Percentiles rank a stretch among this genome's conserved stretches.
Conservation (phyloP, 1,140 invertebrate species). For the Drosophila kurseongensis region DNA sequence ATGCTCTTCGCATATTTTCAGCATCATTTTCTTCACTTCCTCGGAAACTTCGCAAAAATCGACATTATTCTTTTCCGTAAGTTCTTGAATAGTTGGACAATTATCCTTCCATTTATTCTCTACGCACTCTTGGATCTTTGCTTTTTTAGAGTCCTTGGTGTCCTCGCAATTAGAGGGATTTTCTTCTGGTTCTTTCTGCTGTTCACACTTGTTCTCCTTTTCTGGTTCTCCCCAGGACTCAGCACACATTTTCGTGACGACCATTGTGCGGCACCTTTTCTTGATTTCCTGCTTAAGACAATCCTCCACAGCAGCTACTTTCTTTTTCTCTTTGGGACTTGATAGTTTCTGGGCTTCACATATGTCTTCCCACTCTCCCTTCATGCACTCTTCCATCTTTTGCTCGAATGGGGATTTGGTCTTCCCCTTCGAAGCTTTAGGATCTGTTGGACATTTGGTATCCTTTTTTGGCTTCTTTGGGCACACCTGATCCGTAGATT, state of each 20-base stretch:
- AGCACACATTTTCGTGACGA: conserved; percentile 15
- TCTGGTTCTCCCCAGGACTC: not conserved
- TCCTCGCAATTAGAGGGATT: not conserved
- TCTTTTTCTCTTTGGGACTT: not conserved
- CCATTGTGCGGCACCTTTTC: conserved; percentile 8
- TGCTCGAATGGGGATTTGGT: not conserved
- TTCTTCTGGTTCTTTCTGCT: not conserved
- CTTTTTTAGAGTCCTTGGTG: not conserved
- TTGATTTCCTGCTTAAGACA: conserved; percentile 20
- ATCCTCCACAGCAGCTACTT: not conserved
- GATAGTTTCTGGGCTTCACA: not conserved
- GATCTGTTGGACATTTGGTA: not conserved
- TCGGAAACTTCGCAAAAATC: conserved; percentile 3
- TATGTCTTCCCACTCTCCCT: conserved; percentile 1
- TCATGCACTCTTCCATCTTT: conserved; percentile 17
- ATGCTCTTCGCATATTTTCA: not conserved
- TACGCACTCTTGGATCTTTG: not conserved
- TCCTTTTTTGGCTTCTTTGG: not conserved
- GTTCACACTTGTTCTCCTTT: conserved; percentile 1
- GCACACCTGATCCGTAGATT: not conserved
- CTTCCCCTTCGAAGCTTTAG: not conserved
- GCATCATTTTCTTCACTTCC: conserved; percentile 5
- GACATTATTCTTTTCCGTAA: conserved; percentile 3
- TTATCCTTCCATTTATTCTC: conserved; percentile 5
- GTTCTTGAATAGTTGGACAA: conserved; percentile 4